Conservation (phyloP, 2,888 invertebrate species). For the Hirtodrosophila histrioides region DNA sequence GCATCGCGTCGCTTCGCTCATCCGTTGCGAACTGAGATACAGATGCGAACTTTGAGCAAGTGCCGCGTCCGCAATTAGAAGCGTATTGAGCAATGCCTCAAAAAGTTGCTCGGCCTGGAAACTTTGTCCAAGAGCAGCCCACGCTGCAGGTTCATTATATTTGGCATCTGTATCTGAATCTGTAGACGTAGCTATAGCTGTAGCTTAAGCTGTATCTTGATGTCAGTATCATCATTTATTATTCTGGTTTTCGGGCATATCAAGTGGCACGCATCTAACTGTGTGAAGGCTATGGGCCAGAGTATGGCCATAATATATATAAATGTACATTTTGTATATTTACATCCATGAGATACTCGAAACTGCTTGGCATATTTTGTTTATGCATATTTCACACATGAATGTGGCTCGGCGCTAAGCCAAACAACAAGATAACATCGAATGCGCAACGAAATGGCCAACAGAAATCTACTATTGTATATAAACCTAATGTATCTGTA, state of each 20-base stretch:
- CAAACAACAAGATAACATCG: slow-evolving; percentile 60
- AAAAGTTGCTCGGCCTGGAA: slow-evolving; percentile 55
- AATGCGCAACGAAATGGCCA: slow-evolving; percentile 22
- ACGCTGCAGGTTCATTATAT: slow-evolving; percentile 59
- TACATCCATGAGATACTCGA: slow-evolving; percentile 66
- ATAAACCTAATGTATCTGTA: slow-evolving; percentile 20
- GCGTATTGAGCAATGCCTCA: slow-evolving; percentile 68
- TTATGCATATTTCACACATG: slow-evolving; percentile 77
- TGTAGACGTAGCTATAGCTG: slow-evolving; percentile 12
- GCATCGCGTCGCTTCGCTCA: not conserved
- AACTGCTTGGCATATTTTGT: slow-evolving; percentile 64
- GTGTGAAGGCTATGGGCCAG: slow-evolving; percentile 67
- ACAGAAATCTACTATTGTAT: slow-evolving; percentile 22
- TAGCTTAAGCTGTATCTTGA: slow-evolving; percentile 24
- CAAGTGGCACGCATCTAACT: slow-evolving; percentile 78
- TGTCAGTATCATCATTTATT: slow-evolving; percentile 70
- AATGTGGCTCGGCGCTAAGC: slow-evolving; percentile 44
- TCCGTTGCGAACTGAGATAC: slow-evolving; percentile 5
- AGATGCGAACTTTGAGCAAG: slow-evolving; percentile 32
- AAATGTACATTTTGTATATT: slow-evolving; percentile 42
- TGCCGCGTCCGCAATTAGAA: slow-evolving; percentile 70
- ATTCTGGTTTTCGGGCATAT: slow-evolving; percentile 74
- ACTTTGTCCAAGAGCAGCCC: slow-evolving; percentile 43
- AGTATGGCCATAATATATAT: slow-evolving; percentile 13
- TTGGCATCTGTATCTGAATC: slow-evolving; percentile 28